Evolutionary conservation across 2,113 vertebrate species (phyloP).

Genomic region (Macroglossus sobrinus): DNA sequence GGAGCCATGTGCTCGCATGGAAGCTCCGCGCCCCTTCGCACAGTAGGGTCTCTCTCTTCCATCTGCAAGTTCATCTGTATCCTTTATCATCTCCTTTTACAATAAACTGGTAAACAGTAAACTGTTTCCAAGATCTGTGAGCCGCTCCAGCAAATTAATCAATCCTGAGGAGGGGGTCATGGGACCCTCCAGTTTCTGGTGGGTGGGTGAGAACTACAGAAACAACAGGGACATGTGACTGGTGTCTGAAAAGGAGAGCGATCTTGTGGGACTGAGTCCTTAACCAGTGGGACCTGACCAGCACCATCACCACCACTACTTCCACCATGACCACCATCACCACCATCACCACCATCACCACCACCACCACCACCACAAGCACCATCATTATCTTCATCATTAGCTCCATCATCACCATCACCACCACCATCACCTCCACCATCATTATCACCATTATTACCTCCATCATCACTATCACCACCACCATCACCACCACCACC

Average conservation of each 20-base stretch:
- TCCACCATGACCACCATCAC: no score
- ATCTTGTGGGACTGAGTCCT: not conserved
- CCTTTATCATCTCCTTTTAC: not conserved
- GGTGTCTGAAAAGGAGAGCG: not conserved
- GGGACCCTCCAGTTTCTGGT: not conserved
- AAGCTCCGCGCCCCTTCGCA: fast-evolving
- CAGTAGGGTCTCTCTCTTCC: not conserved
- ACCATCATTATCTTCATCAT: no score
- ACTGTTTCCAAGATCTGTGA: not conserved
- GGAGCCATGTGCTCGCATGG: fast-evolving
- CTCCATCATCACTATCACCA: no score
- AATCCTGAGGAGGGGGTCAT: not conserved
- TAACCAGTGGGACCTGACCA: not conserved
- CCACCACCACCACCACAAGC: no score
- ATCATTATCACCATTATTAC: not conserved
- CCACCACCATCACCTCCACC: no score
- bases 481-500: no score
- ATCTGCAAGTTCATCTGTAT: not conserved
- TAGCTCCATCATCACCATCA: no score
- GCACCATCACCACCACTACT: no score
- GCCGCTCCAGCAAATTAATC: not conserved
- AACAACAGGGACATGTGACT: not conserved
- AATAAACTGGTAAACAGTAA: not conserved
- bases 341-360: no score
- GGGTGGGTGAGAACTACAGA: not conserved